Conservation (phyloP, 2,888 invertebrate species). For the Drosophila phalerata region DNA sequence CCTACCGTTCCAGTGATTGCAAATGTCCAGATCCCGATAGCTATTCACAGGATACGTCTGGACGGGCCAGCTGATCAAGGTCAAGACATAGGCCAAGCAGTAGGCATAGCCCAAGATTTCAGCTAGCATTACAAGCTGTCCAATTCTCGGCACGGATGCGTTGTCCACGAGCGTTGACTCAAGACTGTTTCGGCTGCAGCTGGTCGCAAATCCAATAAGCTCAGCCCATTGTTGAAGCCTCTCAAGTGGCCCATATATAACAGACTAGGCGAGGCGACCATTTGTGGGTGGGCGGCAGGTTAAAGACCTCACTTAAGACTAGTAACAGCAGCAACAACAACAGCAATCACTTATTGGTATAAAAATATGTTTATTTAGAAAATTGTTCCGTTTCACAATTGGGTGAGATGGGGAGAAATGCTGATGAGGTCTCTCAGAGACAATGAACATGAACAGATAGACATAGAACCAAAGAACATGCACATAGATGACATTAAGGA, state of each 20-base stretch:
- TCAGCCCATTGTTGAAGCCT: conserved; percentile 48
- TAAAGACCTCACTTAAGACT: conserved; percentile 53
- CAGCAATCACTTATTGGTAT: conserved; percentile 42
- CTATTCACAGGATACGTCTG: conserved; percentile 79
- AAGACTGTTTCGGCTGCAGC: conserved; percentile 65
- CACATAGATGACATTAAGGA: conserved; percentile 28
- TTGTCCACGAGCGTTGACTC: conserved; percentile 61
- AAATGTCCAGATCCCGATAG: conserved; percentile 84
- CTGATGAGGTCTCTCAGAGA: conserved; percentile 71
- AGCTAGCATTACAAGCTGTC: conserved; percentile 52
- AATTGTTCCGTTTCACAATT: conserved; percentile 41
- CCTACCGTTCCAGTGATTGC: conserved; percentile 85
- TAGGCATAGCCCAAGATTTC: conserved; percentile 62
- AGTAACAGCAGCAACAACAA: conserved; percentile 17
- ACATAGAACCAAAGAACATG: conserved; percentile 16
- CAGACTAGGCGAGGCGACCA: conserved; percentile 15
- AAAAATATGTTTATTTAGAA: conserved; percentile 72
- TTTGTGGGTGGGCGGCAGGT: conserved; percentile 41
- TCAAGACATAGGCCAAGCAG: conserved; percentile 56
- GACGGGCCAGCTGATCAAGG: conserved; percentile 53
- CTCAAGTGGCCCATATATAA: conserved; percentile 60
- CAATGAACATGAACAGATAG: conserved; percentile 50
- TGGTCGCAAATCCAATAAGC: conserved; percentile 79
- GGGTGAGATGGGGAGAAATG: conserved; percentile 15
- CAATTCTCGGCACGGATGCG: conserved; percentile 51